These are phyloP conservation scores for Cacoxenus indagator DNA, from an alignment of 2,888 invertebrate genomes.

Conservation along the genomic window DNA sequence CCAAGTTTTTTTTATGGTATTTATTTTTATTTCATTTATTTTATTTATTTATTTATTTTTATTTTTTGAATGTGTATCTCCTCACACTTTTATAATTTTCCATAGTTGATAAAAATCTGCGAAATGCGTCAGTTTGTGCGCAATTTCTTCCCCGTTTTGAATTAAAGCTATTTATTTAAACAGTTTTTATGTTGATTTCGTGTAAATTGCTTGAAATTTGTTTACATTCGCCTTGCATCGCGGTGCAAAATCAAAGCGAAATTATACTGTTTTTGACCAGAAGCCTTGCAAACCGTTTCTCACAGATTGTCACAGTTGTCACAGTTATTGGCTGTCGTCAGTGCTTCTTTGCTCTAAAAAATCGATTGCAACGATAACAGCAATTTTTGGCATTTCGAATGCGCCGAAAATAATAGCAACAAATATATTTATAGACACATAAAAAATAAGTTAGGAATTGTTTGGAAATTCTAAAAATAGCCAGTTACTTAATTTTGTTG, in stretches of 20 bases:
- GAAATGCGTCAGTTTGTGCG: neutral
- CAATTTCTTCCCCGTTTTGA: neutral
- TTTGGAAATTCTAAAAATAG: too few species aligned
- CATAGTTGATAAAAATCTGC: conserved; percentile 4
- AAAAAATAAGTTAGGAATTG: too few species aligned
- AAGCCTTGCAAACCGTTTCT: conserved; percentile 41
- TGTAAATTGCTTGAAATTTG: conserved; percentile 57
- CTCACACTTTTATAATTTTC: neutral
- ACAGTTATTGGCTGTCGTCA: neutral
- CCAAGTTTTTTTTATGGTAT: too few species aligned
- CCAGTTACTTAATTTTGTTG: too few species aligned
- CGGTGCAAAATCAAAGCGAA: neutral
- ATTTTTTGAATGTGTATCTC: neutral
- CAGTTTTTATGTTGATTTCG: conserved; percentile 56
- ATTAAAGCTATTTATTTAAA: conserved; percentile 49
- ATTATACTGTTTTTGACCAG: conserved; percentile 47
- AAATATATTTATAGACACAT: neutral
- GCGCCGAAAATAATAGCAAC: neutral
- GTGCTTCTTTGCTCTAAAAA: neutral
- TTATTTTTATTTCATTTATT: too few species aligned
- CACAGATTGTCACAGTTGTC: conserved; percentile 37
- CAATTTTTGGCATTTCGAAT: neutral
- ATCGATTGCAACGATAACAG: neutral
- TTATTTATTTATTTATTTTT: too few species aligned
- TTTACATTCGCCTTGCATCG: conserved; percentile 47